These are phyloP conservation scores for Papilio aristodemus DNA, from an alignment of 1,140 invertebrate species.

Conservation along the genomic window DNA sequence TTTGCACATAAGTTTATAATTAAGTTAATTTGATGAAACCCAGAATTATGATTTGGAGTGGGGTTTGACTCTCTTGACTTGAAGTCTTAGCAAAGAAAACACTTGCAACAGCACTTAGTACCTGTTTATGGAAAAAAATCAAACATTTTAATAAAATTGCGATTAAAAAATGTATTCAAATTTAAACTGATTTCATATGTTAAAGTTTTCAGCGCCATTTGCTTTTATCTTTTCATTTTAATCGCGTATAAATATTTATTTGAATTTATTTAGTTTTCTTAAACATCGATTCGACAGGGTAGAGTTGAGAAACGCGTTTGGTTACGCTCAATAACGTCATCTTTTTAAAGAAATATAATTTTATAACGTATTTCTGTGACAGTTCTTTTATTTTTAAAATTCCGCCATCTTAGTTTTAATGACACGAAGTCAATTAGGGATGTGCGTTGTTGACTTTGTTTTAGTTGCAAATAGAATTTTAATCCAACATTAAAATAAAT, in stretches of 20 bases:
- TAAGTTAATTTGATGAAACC: too few species aligned
- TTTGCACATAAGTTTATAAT: too few species aligned
- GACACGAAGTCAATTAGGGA: slow-evolving; percentile 26
- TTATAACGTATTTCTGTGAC: slow-evolving; percentile 17
- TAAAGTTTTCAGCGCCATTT: slow-evolving; percentile 23
- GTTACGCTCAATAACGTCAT: slow-evolving; percentile 25
- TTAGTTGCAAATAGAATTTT: too few species aligned
- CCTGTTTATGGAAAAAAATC: not conserved
- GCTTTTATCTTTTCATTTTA: slow-evolving; percentile 31
- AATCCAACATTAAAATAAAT: not conserved
- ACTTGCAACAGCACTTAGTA: too few species aligned
- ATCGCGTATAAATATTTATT: slow-evolving; percentile 28
- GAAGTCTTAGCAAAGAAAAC: too few species aligned
- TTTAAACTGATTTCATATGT: not conserved
- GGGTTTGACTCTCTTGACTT: too few species aligned
- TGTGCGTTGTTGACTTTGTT: not conserved
- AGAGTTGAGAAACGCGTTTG: slow-evolving; percentile 24
- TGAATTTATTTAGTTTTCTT: slow-evolving; percentile 27
- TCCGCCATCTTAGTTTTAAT: slow-evolving; percentile 24
- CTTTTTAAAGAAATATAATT: slow-evolving; percentile 18
- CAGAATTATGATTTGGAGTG: too few species aligned
- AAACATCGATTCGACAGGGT: slow-evolving; percentile 31
- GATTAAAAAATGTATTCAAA: not conserved
- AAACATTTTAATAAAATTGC: not conserved
- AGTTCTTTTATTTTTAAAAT: slow-evolving; percentile 30